These are phyloP conservation scores for Peromyscus aztecus DNA, from an alignment of 2,797 vertebrate species.

Conservation along the genomic window DNA sequence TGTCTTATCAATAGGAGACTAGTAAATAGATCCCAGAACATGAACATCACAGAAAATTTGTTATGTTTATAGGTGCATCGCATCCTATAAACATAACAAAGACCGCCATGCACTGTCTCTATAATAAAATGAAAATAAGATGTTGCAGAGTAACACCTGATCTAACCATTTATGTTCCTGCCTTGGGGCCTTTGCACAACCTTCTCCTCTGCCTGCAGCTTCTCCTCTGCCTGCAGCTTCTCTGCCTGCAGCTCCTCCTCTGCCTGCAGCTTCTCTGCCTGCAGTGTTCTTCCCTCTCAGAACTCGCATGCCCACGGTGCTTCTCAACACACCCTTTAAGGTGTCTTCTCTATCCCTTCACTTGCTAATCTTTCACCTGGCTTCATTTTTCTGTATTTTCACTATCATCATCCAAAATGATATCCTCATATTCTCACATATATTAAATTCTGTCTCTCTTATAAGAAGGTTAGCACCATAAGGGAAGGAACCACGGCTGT, in stretches of 20 bases:
- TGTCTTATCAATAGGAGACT: neutral
- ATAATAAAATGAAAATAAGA: constrained; percentile 25
- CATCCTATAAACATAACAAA: neutral
- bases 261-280: neutral
- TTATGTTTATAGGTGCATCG: neutral
- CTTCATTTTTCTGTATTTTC: constrained; percentile 17
- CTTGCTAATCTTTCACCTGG: neutral
- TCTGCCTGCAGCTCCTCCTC: neutral
- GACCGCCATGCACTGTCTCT: neutral
- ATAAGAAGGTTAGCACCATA: neutral
- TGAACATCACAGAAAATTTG: neutral
- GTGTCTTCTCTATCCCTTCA: neutral
- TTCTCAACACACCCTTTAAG: neutral
- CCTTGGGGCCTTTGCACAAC: neutral
- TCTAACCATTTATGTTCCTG: neutral
- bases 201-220: neutral
- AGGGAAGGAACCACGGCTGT: neutral
- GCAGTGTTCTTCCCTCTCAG: neutral
- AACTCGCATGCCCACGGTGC: neutral
- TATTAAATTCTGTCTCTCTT: neutral
- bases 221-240: neutral
- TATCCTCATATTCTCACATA: neutral
- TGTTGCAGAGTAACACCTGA: neutral
- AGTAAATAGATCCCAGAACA: neutral
- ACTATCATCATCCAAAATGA: neutral